Conservation (phyloP, 1,140 invertebrate genomes). For the Delia radicum region DNA sequence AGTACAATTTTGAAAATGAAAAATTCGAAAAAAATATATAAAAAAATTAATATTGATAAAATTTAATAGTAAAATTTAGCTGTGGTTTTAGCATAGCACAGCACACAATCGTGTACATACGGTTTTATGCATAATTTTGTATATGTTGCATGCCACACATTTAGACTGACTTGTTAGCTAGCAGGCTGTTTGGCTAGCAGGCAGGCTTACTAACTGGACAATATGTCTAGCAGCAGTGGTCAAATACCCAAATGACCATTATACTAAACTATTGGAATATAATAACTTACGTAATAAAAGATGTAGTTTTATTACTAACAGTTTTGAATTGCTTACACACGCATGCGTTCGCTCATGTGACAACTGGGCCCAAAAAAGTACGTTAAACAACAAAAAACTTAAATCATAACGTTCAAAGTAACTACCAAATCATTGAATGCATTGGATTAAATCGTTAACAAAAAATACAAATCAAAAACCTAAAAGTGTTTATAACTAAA, state of each 20-base stretch:
- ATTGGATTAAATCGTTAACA: neutral
- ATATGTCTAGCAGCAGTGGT: neutral
- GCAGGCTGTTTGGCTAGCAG: neutral
- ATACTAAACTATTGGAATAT: neutral
- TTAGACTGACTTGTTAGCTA: neutral
- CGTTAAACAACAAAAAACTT: neutral
- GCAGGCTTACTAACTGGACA: neutral
- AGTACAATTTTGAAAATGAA: neutral
- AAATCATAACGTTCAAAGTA: neutral
- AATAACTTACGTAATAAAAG: neutral
- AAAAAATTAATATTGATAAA: neutral
- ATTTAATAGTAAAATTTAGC: neutral
- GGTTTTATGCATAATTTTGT: neutral
- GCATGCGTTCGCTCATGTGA: neutral
- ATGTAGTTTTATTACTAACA: neutral
- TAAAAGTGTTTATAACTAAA: neutral
- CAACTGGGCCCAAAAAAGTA: neutral
- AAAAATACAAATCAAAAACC: neutral
- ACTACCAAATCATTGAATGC: neutral
- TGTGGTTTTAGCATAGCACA: neutral
- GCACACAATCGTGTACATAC: neutral
- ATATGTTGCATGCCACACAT: neutral
- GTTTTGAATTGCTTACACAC: neutral
- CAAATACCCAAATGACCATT: neutral
- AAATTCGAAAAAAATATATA: neutral